phyloP scores from a whole-genome alignment of 2,797 vertebrate species.

The Denticeps clupeoides region DNA sequence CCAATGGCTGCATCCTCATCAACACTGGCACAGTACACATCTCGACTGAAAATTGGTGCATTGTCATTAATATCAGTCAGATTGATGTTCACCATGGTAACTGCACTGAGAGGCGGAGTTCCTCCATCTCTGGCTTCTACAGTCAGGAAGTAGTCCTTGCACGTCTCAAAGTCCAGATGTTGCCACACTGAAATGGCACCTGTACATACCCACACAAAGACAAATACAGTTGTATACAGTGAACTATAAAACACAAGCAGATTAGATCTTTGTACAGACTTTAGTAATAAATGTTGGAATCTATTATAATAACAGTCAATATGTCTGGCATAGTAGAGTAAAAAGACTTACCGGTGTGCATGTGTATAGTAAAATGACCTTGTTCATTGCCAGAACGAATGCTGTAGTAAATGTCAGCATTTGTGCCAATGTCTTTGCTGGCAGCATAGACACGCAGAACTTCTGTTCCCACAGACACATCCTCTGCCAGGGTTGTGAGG shows the following conservation, averaged over 20 bases:
- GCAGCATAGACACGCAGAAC: conserved; percentile 81
- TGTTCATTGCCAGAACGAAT: conserved; percentile 91
- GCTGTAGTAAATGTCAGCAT: conserved; percentile 88
- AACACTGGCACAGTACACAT: conserved; percentile 74
- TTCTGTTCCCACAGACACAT: conserved; percentile 70
- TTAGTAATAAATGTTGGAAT: too few species aligned
- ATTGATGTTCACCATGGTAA: conserved; percentile 82
- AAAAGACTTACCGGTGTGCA: conserved; percentile 82
- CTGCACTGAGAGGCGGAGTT: conserved; percentile 74
- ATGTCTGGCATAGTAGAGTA: conserved; percentile 1
- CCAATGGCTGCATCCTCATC: conserved; percentile 79
- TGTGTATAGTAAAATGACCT: conserved; percentile 80
- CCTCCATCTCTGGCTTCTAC: conserved; percentile 90
- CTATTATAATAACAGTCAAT: too few species aligned
- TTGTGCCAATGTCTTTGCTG: conserved; percentile 93
- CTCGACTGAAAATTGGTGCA: conserved; percentile 72
- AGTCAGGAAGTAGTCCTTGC: conserved; percentile 83
- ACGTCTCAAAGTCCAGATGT: conserved; percentile 79
- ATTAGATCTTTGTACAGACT: too few species aligned
- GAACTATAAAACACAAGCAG: too few species aligned
- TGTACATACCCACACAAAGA: conserved; percentile 33
- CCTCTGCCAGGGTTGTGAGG: conserved; percentile 77
- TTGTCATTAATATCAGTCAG: conserved; percentile 93
- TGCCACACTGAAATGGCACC: conserved; percentile 76
- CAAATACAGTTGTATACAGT: neutral